Conservation (phyloP, 2,113 vertebrate genomes). For the Naja naja region DNA sequence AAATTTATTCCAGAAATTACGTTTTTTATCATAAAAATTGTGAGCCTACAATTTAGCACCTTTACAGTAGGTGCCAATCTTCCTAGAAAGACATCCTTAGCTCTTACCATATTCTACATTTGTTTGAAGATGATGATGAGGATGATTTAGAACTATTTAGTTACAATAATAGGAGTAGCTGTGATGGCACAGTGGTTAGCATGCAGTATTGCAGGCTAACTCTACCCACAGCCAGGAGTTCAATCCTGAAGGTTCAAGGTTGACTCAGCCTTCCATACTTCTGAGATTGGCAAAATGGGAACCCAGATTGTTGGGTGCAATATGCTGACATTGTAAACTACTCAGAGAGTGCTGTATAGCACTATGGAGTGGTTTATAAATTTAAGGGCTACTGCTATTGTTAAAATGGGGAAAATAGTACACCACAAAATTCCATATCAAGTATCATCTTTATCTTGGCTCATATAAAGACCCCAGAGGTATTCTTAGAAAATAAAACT, state of each 20-base stretch:
- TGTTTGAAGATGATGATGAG: not conserved
- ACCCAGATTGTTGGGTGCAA: not conserved
- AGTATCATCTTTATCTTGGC: not conserved
- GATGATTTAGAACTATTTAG: not conserved
- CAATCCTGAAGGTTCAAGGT: not conserved
- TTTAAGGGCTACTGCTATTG: not conserved
- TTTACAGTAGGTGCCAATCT: not conserved
- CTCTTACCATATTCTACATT: not conserved
- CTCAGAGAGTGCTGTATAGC: not conserved
- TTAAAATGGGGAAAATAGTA: not conserved
- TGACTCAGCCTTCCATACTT: not conserved
- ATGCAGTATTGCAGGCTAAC: not conserved
- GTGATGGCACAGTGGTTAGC: not conserved
- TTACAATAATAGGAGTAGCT: not conserved
- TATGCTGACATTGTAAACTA: not conserved
- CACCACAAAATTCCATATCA: not conserved
- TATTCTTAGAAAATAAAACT: not conserved
- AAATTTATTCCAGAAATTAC: not conserved
- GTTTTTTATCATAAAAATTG: not conserved
- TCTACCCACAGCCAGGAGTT: not conserved
- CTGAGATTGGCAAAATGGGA: not conserved
- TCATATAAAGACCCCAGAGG: not conserved
- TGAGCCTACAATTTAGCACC: not conserved
- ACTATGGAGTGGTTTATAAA: not conserved
- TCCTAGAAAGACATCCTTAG: not conserved